Conservation (phyloP, 2,797 vertebrate species). For the Schizopygopsis pylzovi region DNA sequence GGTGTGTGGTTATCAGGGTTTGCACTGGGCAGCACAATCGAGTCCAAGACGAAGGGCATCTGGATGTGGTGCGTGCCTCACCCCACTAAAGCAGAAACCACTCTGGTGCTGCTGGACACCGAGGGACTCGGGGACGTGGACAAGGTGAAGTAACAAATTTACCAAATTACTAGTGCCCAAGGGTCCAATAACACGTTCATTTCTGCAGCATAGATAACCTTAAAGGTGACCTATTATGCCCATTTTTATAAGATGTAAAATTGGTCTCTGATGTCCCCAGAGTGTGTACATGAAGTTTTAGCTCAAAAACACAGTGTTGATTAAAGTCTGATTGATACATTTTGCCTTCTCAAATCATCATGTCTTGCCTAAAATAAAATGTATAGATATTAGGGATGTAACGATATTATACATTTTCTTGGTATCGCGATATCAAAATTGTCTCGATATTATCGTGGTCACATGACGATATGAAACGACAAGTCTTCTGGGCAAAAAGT, state of each 20-base stretch:
- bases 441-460: neutral
- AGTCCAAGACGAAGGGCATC: conserved; percentile 66
- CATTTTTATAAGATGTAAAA: too few relatives aligned
- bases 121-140: conserved; percentile 74
- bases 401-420: neutral
- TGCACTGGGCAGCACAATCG: conserved; percentile 63
- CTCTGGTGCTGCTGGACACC: conserved; percentile 73
- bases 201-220: neutral
- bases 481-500: neutral
- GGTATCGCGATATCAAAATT: neutral
- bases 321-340: too few relatives aligned
- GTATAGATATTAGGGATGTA: neutral
- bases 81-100: conserved; percentile 52
- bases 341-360: too few relatives aligned
- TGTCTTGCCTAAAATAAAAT: too few relatives aligned
- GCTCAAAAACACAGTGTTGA: too few relatives aligned
- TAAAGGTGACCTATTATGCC: neutral
- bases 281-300: too few relatives aligned
- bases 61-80: conserved; percentile 66
- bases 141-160: conserved; percentile 49
- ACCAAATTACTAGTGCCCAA: neutral
- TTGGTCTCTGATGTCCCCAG: too few relatives aligned
- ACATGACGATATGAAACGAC: neutral
- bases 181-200: neutral
- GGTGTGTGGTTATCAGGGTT: conserved; percentile 54